Evolutionary conservation across 2,888 invertebrate genomes (phyloP), one percentile per base, ranked within the genome.

Genomic region (Eupithecia inturbata): DNA sequence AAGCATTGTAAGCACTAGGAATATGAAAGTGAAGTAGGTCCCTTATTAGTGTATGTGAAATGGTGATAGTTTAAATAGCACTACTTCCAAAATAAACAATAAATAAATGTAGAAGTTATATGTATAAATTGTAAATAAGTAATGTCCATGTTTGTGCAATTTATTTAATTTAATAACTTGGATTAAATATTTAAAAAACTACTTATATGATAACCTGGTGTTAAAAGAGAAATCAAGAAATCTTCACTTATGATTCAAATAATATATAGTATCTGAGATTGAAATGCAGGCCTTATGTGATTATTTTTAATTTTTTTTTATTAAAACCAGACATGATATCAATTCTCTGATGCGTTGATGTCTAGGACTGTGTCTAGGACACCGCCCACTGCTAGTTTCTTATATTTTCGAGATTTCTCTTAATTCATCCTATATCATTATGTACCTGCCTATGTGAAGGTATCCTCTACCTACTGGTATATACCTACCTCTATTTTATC

Each of bases 1-100:
- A 28, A 60, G 14, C 41, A 5, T 41, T 41, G 28, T 14, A 16
- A 10, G 19, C n/a, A 10, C n/a, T 62, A 62, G 31, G 62, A 3
- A 31, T 28, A 31, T 12, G 28, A 31, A 31, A 31, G 31, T 19
- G 19, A 31, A 31, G 31, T 19, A 31, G 9, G 31, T 62, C 26
- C 26, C 57, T 53, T 22, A n/a, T 14, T 10, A 57, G 12, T 62
- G 31, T 31, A 16, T 31, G 31, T 31, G 19, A 19, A 62, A 31
- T 31, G 62, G 31, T 62, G 19, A 62, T 31, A 57, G 26, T 57
- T 57, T 26, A 26, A 14, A 57, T 57, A 57, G 57, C 12, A 53
- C 53, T 5, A 57, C 31, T 31, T 31, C 31, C 31, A 64, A 36
- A 31, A 68, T 62, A 66, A 72, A 71, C 39, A 74, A 69, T 72